phyloP scores from a whole-genome alignment of 2,888 invertebrate genomes.

The Trachelus stipa region DNA sequence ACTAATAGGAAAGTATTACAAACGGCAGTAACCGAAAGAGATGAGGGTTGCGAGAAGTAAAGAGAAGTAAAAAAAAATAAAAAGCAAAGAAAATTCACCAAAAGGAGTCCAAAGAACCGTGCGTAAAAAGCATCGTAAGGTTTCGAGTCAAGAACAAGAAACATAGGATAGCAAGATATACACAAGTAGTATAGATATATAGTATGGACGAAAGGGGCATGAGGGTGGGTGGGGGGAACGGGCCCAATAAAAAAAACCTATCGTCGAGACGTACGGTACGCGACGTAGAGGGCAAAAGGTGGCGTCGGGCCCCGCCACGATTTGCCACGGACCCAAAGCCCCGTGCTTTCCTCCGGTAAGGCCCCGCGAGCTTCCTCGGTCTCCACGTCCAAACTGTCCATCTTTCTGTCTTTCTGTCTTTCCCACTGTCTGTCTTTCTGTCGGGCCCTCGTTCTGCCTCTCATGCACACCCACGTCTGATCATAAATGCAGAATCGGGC shows the following conservation, averaged over 20 bases:
- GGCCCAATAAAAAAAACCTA: slow-evolving; percentile 39
- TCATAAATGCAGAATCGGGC: neutral
- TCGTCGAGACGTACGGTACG: neutral
- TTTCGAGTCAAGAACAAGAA: slow-evolving; percentile 47
- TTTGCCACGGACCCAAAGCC: slow-evolving; percentile 52
- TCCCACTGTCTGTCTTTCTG: slow-evolving; percentile 14
- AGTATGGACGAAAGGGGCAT: neutral
- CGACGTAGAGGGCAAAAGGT: neutral
- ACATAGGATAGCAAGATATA: slow-evolving; percentile 38
- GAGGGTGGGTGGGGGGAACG: slow-evolving; percentile 27
- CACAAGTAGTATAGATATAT: neutral
- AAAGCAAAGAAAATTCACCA: neutral
- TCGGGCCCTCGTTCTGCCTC: slow-evolving; percentile 5
- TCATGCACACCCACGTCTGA: slow-evolving; percentile 18
- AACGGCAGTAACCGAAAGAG: slow-evolving; percentile 16
- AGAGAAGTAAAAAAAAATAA: slow-evolving; percentile 27
- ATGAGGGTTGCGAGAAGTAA: slow-evolving; percentile 7
- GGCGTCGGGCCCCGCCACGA: slow-evolving; percentile 41
- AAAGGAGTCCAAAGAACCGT: slow-evolving; percentile 27
- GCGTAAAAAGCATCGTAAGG: slow-evolving; percentile 46
- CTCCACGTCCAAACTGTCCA: neutral
- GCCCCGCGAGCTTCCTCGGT: slow-evolving; percentile 16
- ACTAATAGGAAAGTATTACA: slow-evolving; percentile 51
- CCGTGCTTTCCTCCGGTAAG: slow-evolving; percentile 20
- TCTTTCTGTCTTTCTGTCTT: slow-evolving; percentile 17